phyloP scores from a whole-genome alignment of 2,797 vertebrate species.

The Dermochelys coriacea region DNA sequence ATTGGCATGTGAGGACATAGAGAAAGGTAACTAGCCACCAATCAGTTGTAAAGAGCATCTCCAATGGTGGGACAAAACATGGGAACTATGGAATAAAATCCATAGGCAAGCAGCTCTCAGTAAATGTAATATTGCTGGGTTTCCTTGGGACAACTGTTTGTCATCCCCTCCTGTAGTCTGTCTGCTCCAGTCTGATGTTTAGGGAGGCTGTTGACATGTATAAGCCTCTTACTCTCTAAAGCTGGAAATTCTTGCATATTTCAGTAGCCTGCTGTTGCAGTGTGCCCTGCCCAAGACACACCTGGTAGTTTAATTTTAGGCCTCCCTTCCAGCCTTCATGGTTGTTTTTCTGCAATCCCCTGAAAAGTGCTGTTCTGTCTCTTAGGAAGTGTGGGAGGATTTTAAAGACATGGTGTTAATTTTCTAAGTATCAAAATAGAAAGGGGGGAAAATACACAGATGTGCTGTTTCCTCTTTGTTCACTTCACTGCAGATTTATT shows the following conservation, averaged over 20 bases:
- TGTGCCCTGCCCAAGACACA: conserved; percentile 48
- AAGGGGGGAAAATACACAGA: background rate
- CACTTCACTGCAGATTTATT: fast-evolving
- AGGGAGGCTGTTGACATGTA: background rate
- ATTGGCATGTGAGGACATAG: background rate
- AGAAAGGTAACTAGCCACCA: background rate
- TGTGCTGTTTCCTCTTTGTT: background rate
- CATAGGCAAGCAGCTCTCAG: fast-evolving
- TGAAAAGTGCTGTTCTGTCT: conserved; percentile 4
- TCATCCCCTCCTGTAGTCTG: background rate
- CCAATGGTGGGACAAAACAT: fast-evolving
- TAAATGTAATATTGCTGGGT: background rate
- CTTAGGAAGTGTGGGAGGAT: background rate
- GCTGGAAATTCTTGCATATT: conserved; percentile 1
- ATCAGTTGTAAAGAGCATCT: fast-evolving
- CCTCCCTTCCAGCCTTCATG: background rate
- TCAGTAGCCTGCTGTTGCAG: conserved; percentile 14
- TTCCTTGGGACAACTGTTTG: background rate
- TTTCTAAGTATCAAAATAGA: background rate
- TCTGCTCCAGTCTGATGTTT: background rate
- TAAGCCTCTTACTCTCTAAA: background rate
- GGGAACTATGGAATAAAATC: fast-evolving
- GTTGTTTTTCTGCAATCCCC: conserved; percentile 25
- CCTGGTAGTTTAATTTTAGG: background rate
- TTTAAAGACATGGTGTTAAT: conserved; percentile 17